Evolutionary conservation across 2,113 vertebrate genomes (phyloP).

Genomic region (Mesocricetus auratus): DNA sequence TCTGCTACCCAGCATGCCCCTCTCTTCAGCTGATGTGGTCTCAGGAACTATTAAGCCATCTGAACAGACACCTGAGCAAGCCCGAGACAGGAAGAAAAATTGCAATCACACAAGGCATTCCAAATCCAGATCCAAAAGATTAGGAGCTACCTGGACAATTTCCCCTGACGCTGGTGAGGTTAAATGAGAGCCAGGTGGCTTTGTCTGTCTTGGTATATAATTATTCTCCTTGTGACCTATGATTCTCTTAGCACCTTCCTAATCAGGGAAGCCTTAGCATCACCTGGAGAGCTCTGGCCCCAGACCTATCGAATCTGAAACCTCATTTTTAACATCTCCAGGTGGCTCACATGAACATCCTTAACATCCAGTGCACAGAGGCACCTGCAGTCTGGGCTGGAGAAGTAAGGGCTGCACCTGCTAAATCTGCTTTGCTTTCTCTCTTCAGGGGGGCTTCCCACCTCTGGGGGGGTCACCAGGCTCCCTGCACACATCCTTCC

Average conservation of each 20-base stretch:
- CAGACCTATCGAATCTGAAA: neutral
- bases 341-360: neutral
- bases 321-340: conserved; percentile 30
- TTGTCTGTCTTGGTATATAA: neutral
- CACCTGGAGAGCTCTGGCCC: neutral
- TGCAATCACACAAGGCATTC: neutral
- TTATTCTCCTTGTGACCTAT: conserved; percentile 6
- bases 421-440: neutral
- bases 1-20: neutral
- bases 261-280: neutral
- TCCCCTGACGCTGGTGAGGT: neutral
- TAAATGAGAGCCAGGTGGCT: neutral
- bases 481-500: neutral
- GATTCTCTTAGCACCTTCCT: conserved; percentile 40
- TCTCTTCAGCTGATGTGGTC: neutral
- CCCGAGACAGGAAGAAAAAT: neutral
- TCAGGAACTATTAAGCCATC: conserved; percentile 13
- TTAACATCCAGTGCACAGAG: neutral
- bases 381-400: neutral
- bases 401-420: neutral
- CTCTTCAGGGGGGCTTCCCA: neutral
- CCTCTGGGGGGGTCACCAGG: neutral
- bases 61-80: conserved; percentile 15
- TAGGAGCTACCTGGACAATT: neutral
- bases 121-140: conserved; percentile 36